Base-by-base conservation (phyloP, 2,113 vertebrate species). In the Embiotoca jacksoni region DNA sequence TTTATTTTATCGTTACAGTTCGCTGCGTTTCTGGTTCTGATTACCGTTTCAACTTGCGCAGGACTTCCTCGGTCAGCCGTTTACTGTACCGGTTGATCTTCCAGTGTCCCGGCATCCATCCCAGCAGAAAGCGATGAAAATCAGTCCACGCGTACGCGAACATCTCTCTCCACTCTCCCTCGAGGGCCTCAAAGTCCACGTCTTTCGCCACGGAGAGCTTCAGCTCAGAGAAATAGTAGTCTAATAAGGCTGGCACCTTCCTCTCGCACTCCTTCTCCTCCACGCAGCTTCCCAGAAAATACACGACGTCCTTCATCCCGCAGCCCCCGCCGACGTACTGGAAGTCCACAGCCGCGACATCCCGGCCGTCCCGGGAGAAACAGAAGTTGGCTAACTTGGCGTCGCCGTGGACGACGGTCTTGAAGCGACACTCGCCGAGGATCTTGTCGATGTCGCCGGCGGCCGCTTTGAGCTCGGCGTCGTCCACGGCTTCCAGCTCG, bases 361-460 rank as follows among this genome's bases (percentile, higher is more conserved):
- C 79, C 36, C 11, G 44, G 30, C 91, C 91, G 0, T 77, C 80
- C 7, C 5, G 23, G 2, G 93, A 91, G 32, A 95, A 95, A 57
- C 95, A 95, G 81, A 95, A 95, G 85, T 95, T 95, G n/a, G 92
- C 94, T 55, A 95, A 60, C 69, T 95, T 95, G 53, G 95, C 93
- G 7, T 95, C 95, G 32, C 95, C 94, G 0, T 95, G 95, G 11
- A 95, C 82, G 1, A 95, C 71, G 5, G 94, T 95, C 75, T 94
- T 92, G 69, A 95, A 95, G 46, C 37, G 49, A 50, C 95, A 95
- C 3, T 39, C 54, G 30, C 71, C 94, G 39, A 95, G 94, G 0
- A 81, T 62, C 58, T 61, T 61, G 88, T 95, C 91, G 3, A 95
- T 93, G 58, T 91, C 74, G 0, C 69, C 52, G 0, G 95, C 93